A percentile compares a stretch with the other conserved stretches of the same genome.
Conservation (phyloP, 2,888 invertebrate genomes). For the Pemphredon lugubris region DNA sequence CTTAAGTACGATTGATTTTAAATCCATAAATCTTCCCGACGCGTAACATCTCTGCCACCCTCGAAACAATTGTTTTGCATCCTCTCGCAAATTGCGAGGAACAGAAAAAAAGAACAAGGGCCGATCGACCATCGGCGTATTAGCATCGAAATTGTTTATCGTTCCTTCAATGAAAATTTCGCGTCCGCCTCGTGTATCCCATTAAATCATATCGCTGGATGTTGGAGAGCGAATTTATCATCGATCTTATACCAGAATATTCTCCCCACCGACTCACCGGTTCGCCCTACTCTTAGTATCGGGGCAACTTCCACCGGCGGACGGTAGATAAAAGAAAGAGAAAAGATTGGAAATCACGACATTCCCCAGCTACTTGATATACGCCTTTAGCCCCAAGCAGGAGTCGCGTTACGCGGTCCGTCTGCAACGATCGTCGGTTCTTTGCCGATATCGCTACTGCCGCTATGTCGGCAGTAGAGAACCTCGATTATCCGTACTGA, state of each 20-base stretch:
- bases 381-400: slow-evolving; percentile 62
- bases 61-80: no score
- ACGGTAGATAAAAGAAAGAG: slow-evolving; percentile 32
- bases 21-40: no score
- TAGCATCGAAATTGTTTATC: slow-evolving; percentile 38
- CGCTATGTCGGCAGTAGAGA: not conserved
- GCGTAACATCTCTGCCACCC: no score
- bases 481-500: not conserved
- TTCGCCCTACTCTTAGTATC: slow-evolving; percentile 11
- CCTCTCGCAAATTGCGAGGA: no score
- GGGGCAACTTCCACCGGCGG: slow-evolving; percentile 4
- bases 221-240: slow-evolving; percentile 28
- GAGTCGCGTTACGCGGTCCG: slow-evolving; percentile 55
- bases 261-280: not conserved
- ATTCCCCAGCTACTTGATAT: slow-evolving; percentile 66
- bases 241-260: slow-evolving; percentile 28
- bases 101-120: no score
- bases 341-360: slow-evolving; percentile 52
- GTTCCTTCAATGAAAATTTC: slow-evolving; percentile 25
- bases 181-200: slow-evolving; percentile 11
- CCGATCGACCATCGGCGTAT: no score
- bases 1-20: no score
- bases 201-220: slow-evolving; percentile 35
- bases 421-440: slow-evolving; percentile 14
- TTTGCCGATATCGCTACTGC: not conserved